Evolutionary conservation across 2,888 invertebrate genomes (phyloP).

Genomic region (Hanleya hanleyi): DNA sequence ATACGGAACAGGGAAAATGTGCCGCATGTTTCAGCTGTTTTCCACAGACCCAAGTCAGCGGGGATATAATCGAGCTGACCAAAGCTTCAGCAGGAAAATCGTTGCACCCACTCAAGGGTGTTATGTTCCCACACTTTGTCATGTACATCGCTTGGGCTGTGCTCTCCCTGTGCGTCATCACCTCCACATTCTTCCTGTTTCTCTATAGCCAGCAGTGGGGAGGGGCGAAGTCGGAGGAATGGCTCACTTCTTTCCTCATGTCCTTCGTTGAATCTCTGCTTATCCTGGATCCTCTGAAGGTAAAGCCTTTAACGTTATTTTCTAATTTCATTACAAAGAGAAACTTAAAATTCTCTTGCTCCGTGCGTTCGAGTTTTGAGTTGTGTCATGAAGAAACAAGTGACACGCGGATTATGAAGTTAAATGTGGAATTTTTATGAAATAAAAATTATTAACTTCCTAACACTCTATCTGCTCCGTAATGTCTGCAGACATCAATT

Average conservation of each 20-base stretch:
- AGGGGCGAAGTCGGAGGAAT: slow-evolving; percentile 72
- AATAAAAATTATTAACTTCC: no score
- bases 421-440: no score
- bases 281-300: slow-evolving; percentile 72
- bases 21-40: neutral
- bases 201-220: slow-evolving; percentile 74
- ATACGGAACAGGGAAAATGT: neutral
- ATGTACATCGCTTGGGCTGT: slow-evolving; percentile 68
- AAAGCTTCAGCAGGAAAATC: neutral
- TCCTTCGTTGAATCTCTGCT: slow-evolving; percentile 71
- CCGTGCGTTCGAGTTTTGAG: no score
- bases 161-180: slow-evolving; percentile 52
- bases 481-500: no score
- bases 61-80: neutral
- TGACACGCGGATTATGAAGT: no score
- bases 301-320: slow-evolving; percentile 42
- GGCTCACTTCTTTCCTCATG: slow-evolving; percentile 72
- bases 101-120: slow-evolving; percentile 1
- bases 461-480: no score
- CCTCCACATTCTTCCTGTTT: slow-evolving; percentile 71
- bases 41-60: neutral
- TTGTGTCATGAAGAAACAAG: no score
- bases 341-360: no score
- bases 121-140: slow-evolving; percentile 32
- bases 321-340: no score